phyloP scores from a whole-genome alignment of 2,797 vertebrate species.

The Mus caroli region DNA sequence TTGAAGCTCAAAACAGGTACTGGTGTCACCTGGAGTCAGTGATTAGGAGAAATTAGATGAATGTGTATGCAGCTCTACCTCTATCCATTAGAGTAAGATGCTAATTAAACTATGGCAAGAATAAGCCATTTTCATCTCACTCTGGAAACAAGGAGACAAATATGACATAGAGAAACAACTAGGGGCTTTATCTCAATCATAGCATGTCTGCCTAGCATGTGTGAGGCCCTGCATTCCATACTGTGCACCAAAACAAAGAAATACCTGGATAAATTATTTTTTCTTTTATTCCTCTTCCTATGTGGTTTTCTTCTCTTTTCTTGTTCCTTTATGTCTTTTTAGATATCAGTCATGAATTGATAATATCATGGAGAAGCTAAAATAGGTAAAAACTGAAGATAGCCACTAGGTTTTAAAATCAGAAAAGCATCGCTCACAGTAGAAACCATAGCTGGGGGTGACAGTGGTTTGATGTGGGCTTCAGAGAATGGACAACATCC shows the following conservation, averaged over 20 bases:
- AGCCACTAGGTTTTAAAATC: neutral
- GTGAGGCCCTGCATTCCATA: neutral
- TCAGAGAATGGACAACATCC: neutral
- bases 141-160: neutral
- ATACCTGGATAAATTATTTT: neutral
- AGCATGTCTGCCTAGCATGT: neutral
- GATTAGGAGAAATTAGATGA: neutral
- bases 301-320: neutral
- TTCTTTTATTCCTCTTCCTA: neutral
- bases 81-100: neutral
- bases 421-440: neutral
- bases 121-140: neutral
- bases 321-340: neutral
- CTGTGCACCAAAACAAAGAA: neutral
- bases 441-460: neutral
- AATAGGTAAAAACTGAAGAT: neutral
- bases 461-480: neutral
- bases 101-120: neutral
- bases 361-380: neutral
- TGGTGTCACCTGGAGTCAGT: neutral
- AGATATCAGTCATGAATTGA: neutral
- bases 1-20: neutral
- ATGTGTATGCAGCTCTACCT: neutral
- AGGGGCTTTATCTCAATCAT: neutral
- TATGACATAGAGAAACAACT: neutral